Evolutionary conservation across 2,113 vertebrate genomes (phyloP), one percentile per base, ranked within the genome.

Genomic region (Colinus virginianus): DNA sequence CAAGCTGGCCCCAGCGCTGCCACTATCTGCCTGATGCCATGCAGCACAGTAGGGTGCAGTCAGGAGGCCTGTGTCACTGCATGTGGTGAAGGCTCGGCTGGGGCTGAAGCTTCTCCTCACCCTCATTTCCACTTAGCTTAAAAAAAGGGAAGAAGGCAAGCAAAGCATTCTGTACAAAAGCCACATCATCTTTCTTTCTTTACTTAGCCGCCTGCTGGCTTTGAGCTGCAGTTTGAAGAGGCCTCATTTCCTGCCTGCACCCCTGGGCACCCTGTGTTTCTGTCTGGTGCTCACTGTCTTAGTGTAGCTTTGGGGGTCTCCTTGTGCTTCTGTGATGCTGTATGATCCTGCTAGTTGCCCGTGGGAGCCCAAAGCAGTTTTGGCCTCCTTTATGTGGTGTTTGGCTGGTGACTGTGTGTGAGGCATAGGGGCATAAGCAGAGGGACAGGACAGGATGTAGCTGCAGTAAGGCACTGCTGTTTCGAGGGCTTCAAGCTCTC

Each of bases 201-300:
- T 53, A 38, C 48, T 34, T 66, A 34, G 16, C 26, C 51, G 28
- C 51, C 51, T 18, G 48, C 32, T 42, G 40, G 38, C 22, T 30
- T 8, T 19, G 23, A 40, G 17, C 46, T 51, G 61, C 42, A n/a
- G 48, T 32, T 15, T 34, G 30, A 32, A 51, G 48, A 40, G 32
- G 32, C 17, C 30, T 49, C 16, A 2, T 18, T 53, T 66, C 17
- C 22, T 43, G 64, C 30, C 53, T 3, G 4, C 42, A 4, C 5
- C 26, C 11, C 32, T 36, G 61, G 42, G 40, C 72, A 30, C 30
- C 68, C 64, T 13, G 11, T 2, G 1, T 56, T 69, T 28, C 36
- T 21, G 25, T 36, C 3, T 0, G 0, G 10, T 7, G 2, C 19
- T 62, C 9, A 9, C 45, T 15, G 32, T 43, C 28, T 4, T 42